A percentile compares a stretch with the other conserved stretches of the same genome.
These are phyloP conservation scores for Allygus modestus DNA, from an alignment of 2,888 invertebrate species.

Conservation along the genomic window DNA sequence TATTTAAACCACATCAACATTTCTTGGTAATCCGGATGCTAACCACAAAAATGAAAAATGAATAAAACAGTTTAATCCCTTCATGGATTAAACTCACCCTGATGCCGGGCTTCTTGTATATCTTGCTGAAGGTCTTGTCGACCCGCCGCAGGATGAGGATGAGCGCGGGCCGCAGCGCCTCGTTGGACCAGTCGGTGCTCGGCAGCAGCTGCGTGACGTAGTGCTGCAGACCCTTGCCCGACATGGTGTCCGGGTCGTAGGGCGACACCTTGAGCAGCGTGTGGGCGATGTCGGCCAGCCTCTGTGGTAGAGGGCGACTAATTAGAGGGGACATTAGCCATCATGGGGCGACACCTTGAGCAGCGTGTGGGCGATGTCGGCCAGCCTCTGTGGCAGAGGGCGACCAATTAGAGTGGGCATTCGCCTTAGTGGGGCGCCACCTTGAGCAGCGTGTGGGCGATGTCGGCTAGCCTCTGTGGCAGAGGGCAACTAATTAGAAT, in stretches of 20 bases:
- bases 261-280: constrained; percentile 98
- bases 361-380: constrained; percentile 97
- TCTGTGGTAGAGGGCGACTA: too few relatives aligned
- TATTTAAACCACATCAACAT: too few relatives aligned
- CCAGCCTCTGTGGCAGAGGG: constrained; percentile 89
- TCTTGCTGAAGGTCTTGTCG: constrained; percentile 98
- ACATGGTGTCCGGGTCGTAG: constrained; percentile 98
- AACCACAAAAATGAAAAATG: too few relatives aligned
- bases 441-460: constrained; percentile 97
- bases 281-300: constrained; percentile 97
- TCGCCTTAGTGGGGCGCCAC: constrained; percentile 98
- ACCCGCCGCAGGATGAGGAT: constrained; percentile 93
- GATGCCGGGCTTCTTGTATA: constrained; percentile 96
- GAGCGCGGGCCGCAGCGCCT: constrained; percentile 93
- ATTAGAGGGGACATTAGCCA: constrained; percentile 93
- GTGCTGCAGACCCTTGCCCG: constrained; percentile 93
- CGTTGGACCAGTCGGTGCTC: constrained; percentile 97
- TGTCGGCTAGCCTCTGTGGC: constrained; percentile 94
- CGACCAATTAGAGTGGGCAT: too few relatives aligned
- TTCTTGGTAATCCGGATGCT: too few relatives aligned
- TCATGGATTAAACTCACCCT: constrained; percentile 78
- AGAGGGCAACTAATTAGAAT: too few relatives aligned
- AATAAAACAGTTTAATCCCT: too few relatives aligned
- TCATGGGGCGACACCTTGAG: constrained; percentile 99
- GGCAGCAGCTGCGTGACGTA: constrained; percentile 96